Evolutionary conservation across 2,888 invertebrate species (phyloP).

Genomic region (Cephalotes varians): DNA sequence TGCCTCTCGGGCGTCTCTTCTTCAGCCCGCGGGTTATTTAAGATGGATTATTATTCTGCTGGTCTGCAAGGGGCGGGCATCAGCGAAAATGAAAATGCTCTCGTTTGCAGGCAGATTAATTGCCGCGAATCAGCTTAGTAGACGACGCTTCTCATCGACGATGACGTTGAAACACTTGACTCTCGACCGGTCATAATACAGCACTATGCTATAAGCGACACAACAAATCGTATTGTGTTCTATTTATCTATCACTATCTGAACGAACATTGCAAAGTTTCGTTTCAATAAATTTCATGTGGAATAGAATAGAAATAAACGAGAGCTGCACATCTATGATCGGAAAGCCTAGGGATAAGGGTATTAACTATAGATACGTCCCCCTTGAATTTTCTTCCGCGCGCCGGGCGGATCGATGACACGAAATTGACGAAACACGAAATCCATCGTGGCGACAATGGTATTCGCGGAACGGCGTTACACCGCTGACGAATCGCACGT

Average conservation of each 20-base stretch:
- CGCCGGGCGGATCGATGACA: constrained; percentile 43
- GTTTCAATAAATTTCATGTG: neutral
- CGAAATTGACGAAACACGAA: constrained; percentile 50
- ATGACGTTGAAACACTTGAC: neutral
- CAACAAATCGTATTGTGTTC: neutral
- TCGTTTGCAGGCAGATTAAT: constrained; percentile 83
- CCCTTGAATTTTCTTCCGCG: constrained; percentile 32
- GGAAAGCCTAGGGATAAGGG: neutral
- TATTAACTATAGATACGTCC: neutral
- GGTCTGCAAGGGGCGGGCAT: constrained; percentile 71
- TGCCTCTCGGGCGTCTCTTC: constrained; percentile 60
- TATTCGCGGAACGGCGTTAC: constrained; percentile 65
- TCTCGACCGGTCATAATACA: constrained; percentile 41
- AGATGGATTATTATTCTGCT: constrained; percentile 83
- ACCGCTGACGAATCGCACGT: constrained; percentile 71
- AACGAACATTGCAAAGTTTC: neutral
- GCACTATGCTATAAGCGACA: neutral
- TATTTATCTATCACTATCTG: neutral
- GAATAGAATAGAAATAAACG: neutral
- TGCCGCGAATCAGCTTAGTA: constrained; percentile 78
- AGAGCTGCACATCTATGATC: neutral
- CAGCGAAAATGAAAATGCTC: constrained; percentile 84
- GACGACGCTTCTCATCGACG: constrained; percentile 35
- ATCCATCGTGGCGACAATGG: constrained; percentile 45
- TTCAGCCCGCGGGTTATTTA: constrained; percentile 84